These are phyloP conservation scores for Zonitis immaculata DNA, from an alignment of 2,888 invertebrate genomes.

Conservation along the genomic window DNA sequence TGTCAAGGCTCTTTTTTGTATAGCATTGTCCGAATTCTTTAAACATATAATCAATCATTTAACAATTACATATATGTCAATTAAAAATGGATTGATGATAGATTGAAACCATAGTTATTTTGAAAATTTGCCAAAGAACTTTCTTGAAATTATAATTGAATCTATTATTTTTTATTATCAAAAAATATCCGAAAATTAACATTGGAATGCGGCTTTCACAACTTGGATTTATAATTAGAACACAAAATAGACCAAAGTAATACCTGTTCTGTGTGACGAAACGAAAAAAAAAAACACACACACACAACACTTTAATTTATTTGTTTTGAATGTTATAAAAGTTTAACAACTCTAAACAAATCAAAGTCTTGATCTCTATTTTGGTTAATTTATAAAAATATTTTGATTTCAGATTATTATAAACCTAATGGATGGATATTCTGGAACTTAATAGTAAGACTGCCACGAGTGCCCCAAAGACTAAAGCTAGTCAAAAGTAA, in stretches of 20 bases:
- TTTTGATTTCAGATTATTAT: slow-evolving; percentile 38
- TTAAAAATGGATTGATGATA: not conserved
- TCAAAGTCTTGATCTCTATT: too few species aligned
- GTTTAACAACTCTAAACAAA: too few species aligned
- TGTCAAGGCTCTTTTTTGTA: too few species aligned
- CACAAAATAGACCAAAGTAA: not conserved
- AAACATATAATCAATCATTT: not conserved
- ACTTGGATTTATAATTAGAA: not conserved
- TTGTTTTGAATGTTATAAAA: too few species aligned
- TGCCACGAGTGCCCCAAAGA: slow-evolving; percentile 33
- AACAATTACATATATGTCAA: not conserved
- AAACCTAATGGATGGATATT: slow-evolving; percentile 49
- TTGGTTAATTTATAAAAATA: not conserved
- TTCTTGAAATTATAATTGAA: not conserved
- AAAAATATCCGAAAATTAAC: not conserved
- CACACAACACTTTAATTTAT: too few species aligned
- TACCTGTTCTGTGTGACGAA: not conserved
- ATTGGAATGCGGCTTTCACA: not conserved
- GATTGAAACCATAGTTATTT: not conserved
- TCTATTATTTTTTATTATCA: too few species aligned
- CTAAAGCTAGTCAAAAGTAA: slow-evolving; percentile 42
- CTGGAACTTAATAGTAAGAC: slow-evolving; percentile 45
- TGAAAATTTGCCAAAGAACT: not conserved
- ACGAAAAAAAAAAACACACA: not conserved
- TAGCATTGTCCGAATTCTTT: too few species aligned